Evolutionary conservation across 2,888 invertebrate genomes (phyloP), one percentile per base, ranked within the genome.

Genomic region (Ennomos fuscantarius): DNA sequence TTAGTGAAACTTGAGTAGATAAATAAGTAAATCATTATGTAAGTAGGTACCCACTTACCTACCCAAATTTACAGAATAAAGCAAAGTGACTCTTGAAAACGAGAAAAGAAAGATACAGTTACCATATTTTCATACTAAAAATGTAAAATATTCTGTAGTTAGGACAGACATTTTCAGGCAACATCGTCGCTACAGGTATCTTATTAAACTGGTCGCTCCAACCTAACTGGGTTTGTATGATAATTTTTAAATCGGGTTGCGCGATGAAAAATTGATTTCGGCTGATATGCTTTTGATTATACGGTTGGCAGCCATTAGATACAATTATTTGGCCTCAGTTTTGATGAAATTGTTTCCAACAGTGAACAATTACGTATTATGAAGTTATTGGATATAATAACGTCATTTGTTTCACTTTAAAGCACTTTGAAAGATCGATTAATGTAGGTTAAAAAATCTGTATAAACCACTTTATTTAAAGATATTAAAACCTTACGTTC

Each of bases 251-350:
- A 86, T 83, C 82, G 86, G 74, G 77, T 74, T 72, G 76, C 73
- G 71, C 84, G 84, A 79, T 86, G 88, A 88, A 86, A 90, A 91
- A 91, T 91, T 91, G 90, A 91, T 91, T 91, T 89, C 76, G 79
- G 74, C 78, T 87, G 89, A 89, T 90, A 89, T 78, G 84, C 76
- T 86, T 89, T 87, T 90, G 89, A 91, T 91, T 89, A 91, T 83
- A 90, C 62, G 85, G 75, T 83, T 81, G 78, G 79, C 62, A 70
- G 82, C 84, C 77, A 88, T 87, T 87, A 84, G 84, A 85, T 84
- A 86, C 84, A 85, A 89, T 90, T 89, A 87, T 86, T 82, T 82
- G 82, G 77, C 73, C 76, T 79, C 79, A 72, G 68, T 65, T 65
- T 66, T 64, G 66, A 66, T 69, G 68, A 69, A 72, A 74, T 76